Percentiles rank a stretch among this genome's conserved stretches.
phyloP scores from a whole-genome alignment of 2,113 vertebrate species.

The Menura novaehollandiae region DNA sequence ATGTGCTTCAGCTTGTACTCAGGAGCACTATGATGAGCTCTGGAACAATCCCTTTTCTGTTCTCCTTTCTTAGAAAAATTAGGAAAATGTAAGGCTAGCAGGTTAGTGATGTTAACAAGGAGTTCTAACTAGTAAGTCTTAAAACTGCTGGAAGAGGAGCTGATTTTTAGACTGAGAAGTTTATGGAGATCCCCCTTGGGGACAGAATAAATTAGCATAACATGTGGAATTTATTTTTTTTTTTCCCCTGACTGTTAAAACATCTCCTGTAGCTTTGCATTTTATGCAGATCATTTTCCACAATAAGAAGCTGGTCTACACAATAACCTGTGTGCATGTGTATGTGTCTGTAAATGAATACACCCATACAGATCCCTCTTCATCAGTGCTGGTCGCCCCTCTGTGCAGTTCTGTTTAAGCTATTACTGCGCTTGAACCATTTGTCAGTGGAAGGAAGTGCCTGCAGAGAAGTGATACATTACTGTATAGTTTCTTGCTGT shows the following conservation, averaged over 20 bases:
- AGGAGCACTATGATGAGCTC: background rate
- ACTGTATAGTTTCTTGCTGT: slow-evolving; percentile 46
- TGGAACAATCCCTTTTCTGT: background rate
- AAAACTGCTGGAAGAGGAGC: background rate
- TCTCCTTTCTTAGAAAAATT: background rate
- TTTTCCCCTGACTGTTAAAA: background rate
- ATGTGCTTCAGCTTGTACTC: background rate
- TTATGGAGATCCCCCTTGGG: background rate
- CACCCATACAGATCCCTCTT: background rate
- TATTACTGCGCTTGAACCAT: background rate
- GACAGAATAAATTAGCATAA: background rate
- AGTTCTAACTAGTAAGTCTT: background rate
- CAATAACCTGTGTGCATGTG: background rate
- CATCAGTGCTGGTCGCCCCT: background rate
- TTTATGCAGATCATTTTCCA: background rate
- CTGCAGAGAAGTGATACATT: slow-evolving; percentile 50
- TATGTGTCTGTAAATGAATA: background rate
- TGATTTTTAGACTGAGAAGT: background rate
- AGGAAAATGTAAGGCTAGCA: background rate
- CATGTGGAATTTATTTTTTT: background rate
- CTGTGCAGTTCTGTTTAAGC: slow-evolving; percentile 1
- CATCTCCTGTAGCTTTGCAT: background rate
- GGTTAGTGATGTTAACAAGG: background rate
- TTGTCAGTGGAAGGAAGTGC: slow-evolving; percentile 38
- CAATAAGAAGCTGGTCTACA: background rate